Base-by-base conservation (phyloP, 2,113 vertebrate genomes). In the Lamprotornis superbus region DNA sequence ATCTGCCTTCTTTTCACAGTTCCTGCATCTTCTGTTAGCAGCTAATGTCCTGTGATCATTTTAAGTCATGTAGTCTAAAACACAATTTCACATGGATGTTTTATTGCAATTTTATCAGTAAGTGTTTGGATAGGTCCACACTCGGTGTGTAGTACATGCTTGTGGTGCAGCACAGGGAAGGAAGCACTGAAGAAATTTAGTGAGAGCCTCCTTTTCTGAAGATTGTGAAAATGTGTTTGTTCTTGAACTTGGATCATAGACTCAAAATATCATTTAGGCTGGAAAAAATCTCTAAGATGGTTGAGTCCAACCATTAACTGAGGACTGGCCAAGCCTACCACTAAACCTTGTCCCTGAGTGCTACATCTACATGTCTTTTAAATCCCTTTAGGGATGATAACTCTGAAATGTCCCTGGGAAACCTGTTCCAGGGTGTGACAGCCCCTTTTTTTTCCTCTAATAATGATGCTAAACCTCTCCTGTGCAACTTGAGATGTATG, bases 131-230 rank as follows among this genome's bases (percentile, higher is more conserved):
- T 27, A 39, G 3, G 8, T 44, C 24, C 24, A n/a, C 14, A 35
- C 1, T 7, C 3, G 5, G 2, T 47, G 4, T 47, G 7, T 44
- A 49, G 7, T 3, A 8, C 9, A 30, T 12, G 9, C 3, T 10
- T 9, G 5, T 31, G 11, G 4, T 44, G 19, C 10, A 40, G 7
- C 16, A 15, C 7, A n/a, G 25, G 12, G 15, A 70, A 31, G 16
- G 16, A 39, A 33, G 20, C 30, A 47, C 23, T 23, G n/a, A 85
- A 67, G 25, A 5, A 61, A 63, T n/a, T 50, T 46, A 20, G 11
- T 52, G 3, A 2, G 10, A 46, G 1, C 20, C 27, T 59, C 14
- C 19, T 79, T 68, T 8, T n/a, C 18, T 52, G 44, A 52, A 52
- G 23, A 12, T 17, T 28, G 14, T 42, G 40, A 42, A 42, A 49